Base-by-base conservation (phyloP, 2,888 invertebrate species). In the Malthinus seriepunctatus region DNA sequence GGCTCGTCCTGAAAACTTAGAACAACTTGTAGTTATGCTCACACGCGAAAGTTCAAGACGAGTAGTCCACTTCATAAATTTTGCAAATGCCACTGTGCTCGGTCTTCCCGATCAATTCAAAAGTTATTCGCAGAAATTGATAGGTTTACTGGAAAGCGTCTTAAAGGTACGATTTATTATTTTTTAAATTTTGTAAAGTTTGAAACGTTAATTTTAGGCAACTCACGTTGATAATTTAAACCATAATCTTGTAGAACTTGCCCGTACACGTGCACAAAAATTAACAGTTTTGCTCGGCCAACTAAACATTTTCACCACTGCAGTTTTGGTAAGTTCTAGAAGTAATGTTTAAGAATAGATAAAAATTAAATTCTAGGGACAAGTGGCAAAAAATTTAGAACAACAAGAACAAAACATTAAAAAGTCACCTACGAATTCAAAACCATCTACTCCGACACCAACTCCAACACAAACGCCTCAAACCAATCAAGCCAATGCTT, bases 1-100 rank as follows among this genome's bases (percentile, higher is more conserved):
- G 78, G 89, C 89, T 3, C 84, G 90, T 33, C 93, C 92, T 0
- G 83, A 84, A 61, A 91, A 89, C 1, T 74, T 92, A 32, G 93
- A 93, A 72, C 89, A 93, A 72, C 77, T 92, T 62, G 79, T 91
- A 52, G 89, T 91, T 34, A 77, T 93, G 57, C 74, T 93, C 58
- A 86, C 89, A 0, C 79, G 92, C n/a, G 92, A 93, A 79, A 85
- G 89, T 0, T 89, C 90, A 0, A 81, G 93, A 56, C 83, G 88
- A 66, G 78, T 91, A 44, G 92, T 93, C 1, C 93, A 93, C 73
- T 82, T 91, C 48, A 82, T 90, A 55, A 91, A 92, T 76, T 91
- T 86, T 67, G 85, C 88, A 0, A 83, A 85, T 50, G 78, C 78
- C 5, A 80, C 82, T 10, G 79, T 85, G 3, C 77, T 81, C 14